Conservation (phyloP, 2,888 invertebrate species). For the Lottia gigantea region DNA sequence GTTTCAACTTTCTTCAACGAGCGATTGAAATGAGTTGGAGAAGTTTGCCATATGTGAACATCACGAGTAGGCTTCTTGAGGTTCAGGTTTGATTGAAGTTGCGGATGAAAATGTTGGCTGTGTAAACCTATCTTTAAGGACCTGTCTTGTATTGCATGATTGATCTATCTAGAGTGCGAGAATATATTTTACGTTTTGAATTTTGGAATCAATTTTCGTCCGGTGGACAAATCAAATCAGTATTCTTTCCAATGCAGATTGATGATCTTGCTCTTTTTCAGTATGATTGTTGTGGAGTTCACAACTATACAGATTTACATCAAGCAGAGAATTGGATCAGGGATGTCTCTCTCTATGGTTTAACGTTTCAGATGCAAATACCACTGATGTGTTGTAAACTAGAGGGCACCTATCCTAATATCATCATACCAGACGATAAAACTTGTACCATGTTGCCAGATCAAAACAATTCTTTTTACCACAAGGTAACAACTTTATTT, state of each 20-base stretch:
- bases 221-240: no score
- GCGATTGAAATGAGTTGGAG: no score
- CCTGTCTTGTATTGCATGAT: no score
- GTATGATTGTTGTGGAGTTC: conserved; percentile 25
- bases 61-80: no score
- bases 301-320: conserved; percentile 22
- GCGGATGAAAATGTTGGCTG: no score
- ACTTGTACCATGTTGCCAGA: conserved; percentile 21
- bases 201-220: no score
- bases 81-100: no score
- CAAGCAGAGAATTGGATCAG: conserved; percentile 18
- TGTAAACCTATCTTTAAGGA: no score
- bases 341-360: not conserved
- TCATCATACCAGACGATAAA: conserved; percentile 11
- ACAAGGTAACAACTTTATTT: not conserved
- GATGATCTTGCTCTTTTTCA: not conserved
- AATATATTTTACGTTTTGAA: no score
- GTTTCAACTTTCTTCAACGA: no score
- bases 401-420: conserved; percentile 17
- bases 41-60: no score
- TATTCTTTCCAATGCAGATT: not conserved
- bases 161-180: no score
- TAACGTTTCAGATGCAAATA: conserved; percentile 1
- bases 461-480: conserved; percentile 19
- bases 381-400: conserved; percentile 24